These are phyloP conservation scores for Callyntrura sp. DNA, from an alignment of 2,888 invertebrate species.

Conservation along the genomic window DNA sequence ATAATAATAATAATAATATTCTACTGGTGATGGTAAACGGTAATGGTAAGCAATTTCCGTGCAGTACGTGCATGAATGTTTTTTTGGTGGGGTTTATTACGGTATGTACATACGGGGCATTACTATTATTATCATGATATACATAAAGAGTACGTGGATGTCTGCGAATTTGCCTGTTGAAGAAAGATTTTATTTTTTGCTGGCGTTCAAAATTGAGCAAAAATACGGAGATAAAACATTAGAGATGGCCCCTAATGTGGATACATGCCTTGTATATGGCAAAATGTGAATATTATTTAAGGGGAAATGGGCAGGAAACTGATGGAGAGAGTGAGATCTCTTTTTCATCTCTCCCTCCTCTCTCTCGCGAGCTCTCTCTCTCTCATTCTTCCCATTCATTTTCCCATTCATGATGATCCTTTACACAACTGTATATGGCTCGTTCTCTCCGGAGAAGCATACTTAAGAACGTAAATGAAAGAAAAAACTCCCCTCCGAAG, in stretches of 20 bases:
- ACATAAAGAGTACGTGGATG: background rate
- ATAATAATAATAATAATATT: constrained; percentile 20
- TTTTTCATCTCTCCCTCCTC: background rate
- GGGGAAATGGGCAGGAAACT: constrained; percentile 54
- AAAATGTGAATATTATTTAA: constrained; percentile 41
- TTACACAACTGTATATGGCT: background rate
- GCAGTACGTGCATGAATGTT: constrained; percentile 10
- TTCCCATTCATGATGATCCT: background rate
- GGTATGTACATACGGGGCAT: background rate
- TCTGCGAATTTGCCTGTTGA: constrained; percentile 34
- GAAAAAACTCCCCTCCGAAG: constrained; percentile 42
- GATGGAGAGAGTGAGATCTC: background rate
- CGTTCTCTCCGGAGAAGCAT: background rate
- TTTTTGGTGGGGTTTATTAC: background rate
- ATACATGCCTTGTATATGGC: constrained; percentile 4
- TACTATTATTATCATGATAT: background rate
- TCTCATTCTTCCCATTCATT: background rate
- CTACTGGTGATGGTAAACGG: constrained; percentile 15
- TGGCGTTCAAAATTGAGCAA: background rate
- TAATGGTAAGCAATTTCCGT: constrained; percentile 39
- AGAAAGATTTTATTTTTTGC: background rate
- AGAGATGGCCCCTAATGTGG: background rate
- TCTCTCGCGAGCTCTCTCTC: constrained; percentile 10
- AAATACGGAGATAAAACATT: background rate
- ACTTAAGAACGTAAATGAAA: constrained; percentile 19